Conservation (phyloP, 2,113 vertebrate species). For the Ailurus styani region DNA sequence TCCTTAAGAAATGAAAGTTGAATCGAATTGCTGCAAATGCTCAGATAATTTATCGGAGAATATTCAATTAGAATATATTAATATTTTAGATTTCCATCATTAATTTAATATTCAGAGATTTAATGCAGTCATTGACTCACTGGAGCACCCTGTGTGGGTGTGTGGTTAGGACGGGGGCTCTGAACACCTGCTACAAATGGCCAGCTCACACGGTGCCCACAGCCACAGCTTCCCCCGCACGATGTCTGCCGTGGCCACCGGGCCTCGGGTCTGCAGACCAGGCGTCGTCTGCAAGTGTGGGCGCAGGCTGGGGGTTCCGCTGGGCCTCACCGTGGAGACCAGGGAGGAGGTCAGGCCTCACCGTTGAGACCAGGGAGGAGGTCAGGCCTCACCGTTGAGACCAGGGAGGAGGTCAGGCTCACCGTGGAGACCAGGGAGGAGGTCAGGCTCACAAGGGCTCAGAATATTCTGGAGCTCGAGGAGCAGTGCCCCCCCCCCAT, state of each 20-base stretch:
- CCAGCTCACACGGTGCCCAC: background rate
- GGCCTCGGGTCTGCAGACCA: conserved; percentile 41
- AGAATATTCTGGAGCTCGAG: background rate
- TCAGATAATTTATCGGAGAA: conserved; percentile 91
- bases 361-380: conserved; percentile 35
- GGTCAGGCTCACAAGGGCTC: background rate
- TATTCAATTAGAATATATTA: conserved; percentile 90
- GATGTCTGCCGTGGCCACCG: conserved; percentile 9
- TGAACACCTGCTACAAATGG: conserved; percentile 72
- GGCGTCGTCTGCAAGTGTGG: conserved; percentile 21
- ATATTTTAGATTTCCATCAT: conserved; percentile 90
- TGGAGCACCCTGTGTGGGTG: conserved; percentile 65
- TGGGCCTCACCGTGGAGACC: conserved; percentile 56
- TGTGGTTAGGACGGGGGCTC: conserved; percentile 65
- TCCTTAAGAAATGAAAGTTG: conserved; percentile 82
- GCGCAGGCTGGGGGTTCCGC: conserved; percentile 37
- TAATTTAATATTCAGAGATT: conserved; percentile 89
- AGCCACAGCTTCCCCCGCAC: rapidly evolving
- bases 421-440: conserved; percentile 45
- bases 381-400: too few relatives aligned
- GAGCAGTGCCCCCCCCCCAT: background rate
- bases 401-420: conserved; percentile 42
- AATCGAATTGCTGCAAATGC: conserved; percentile 85
- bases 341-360: conserved; percentile 44
- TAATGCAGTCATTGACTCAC: conserved; percentile 79